Percentiles rank a stretch among this genome's conserved stretches.
Evolutionary conservation across 1,140 invertebrate species (phyloP).

Genomic region (Bombus confusus): DNA sequence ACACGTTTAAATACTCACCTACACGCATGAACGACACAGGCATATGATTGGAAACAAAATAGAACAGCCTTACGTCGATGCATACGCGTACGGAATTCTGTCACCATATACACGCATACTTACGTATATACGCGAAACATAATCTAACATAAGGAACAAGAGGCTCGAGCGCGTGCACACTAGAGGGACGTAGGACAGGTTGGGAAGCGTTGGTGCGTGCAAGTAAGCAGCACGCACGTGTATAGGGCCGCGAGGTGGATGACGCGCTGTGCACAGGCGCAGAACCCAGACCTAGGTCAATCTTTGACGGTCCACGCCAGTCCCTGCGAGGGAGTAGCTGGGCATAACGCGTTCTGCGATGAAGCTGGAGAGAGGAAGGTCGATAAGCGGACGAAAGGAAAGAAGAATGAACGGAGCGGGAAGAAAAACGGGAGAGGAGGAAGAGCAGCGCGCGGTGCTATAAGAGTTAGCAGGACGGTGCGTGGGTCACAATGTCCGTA

Average conservation of each 20-base stretch:
- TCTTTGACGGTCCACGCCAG: constrained; percentile 69
- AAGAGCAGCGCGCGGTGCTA: constrained; percentile 46
- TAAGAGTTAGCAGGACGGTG: constrained; percentile 76
- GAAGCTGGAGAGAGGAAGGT: constrained; percentile 38
- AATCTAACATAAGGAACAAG: background rate
- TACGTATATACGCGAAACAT: background rate
- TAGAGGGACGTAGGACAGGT: background rate
- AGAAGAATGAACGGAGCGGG: constrained; percentile 19
- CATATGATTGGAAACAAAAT: background rate
- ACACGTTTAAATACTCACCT: constrained; percentile 8
- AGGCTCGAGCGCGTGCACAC: background rate
- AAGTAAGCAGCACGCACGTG: background rate
- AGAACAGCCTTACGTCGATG: background rate
- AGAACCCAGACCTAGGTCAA: constrained; percentile 76
- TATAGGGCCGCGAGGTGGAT: background rate
- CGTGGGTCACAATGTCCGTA: constrained; percentile 78
- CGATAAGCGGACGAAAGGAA: constrained; percentile 22
- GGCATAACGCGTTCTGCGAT: constrained; percentile 65
- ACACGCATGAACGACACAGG: background rate
- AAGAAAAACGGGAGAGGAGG: constrained; percentile 34
- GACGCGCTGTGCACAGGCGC: constrained; percentile 42
- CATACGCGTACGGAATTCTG: background rate
- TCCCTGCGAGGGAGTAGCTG: constrained; percentile 67
- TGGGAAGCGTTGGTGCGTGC: background rate
- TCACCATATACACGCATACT: background rate